Base-by-base conservation (phyloP, 2,888 invertebrate genomes). In the Adineta ricciae region DNA sequence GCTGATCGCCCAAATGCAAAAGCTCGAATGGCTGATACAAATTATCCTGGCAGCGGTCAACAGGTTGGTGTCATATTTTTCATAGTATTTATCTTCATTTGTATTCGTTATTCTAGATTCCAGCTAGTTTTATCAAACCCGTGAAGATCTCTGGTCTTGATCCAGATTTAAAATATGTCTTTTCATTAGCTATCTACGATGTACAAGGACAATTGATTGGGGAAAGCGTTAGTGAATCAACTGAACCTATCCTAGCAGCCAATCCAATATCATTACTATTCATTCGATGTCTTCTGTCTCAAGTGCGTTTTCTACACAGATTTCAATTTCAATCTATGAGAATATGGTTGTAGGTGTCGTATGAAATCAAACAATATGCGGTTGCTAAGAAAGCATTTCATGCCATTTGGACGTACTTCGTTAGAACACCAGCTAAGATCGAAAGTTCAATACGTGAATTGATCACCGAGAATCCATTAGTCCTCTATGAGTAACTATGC, bases 111-210 rank as follows among this genome's bases (percentile, higher is more conserved):
- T 85, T 85, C 5, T 87, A 90, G 89, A 88, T 90, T 32, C 89
- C 90, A n/a, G 88, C 89, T 9, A 88, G 88, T 83, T 86, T 87
- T 84, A 88, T 88, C 86, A 89, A 89, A 86, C 78, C 73, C 56
- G 85, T 90, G 84, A 87, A 87, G 36, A 89, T 89, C 19, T 85
- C 88, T 5, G 89, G 89, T 24, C 87, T 90, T 78, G 87, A 86
- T 54, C 88, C 89, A 19, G 88, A 89, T 86, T 88, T 89, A 86
- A 88, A 88, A 49, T 90, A 90, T 86, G 87, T 90, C 21, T 90
- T 90, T 88, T 90, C 90, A 46, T 88, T 90, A 21, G 90, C 89
- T 56, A 90, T 90, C 0, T 90, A 90, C 87, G 89, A 89, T 9
- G 87, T 87, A 36, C 89, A 90, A 27, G 90, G 90, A n/a, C 88